Base-by-base conservation (phyloP, 2,113 vertebrate genomes). In the Xiphophorus hellerii region DNA sequence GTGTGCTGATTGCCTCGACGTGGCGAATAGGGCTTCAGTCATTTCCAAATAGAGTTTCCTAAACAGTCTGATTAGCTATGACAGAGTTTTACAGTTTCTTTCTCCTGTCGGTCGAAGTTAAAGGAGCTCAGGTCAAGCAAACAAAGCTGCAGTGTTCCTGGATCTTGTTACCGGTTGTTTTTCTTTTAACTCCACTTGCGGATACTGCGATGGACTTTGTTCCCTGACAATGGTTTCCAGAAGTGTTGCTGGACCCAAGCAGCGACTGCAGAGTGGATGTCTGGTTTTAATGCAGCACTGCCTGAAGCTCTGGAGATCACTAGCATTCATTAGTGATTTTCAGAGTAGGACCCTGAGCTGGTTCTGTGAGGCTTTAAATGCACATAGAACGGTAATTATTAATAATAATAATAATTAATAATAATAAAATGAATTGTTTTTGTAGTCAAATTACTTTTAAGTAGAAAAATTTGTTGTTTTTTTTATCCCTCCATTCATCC, bases 171-270 rank as follows among this genome's bases (percentile, higher is more conserved):
- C 2, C 20, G 17, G 17, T 22, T n/a, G 25, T 58, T n/a, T 58
- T 58, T 58, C 28, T 63, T 30, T 20, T 9, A 65, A 12, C 30
- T 65, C 3, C 22, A 25, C 11, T 25, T 35, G 63, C 22, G 31
- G 31, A 35, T 35, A 9, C 31, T 22, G 63, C 25, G 20, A 65
- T 35, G 63, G 33, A 35, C 31, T 65, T 58, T 58, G 17, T 65
- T 65, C 33, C 15, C 63, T 35, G 30, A 35, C 63, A 65, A 63
- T 63, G 29, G 62, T 63, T 63, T 63, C 62, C 62, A 35, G 63
- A 35, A 65, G 30, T 65, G 15, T 33, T 65, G 15, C 63, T 35
- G 31, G 30, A 65, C 63, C 63, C 7, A 31, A 31, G 30, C 63
- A 35, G 31, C 30, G 22, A 22, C 31, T 58, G 1, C 20, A 58